Evolutionary conservation across 2,113 vertebrate genomes (phyloP).

Genomic region (Sander vitreus): DNA sequence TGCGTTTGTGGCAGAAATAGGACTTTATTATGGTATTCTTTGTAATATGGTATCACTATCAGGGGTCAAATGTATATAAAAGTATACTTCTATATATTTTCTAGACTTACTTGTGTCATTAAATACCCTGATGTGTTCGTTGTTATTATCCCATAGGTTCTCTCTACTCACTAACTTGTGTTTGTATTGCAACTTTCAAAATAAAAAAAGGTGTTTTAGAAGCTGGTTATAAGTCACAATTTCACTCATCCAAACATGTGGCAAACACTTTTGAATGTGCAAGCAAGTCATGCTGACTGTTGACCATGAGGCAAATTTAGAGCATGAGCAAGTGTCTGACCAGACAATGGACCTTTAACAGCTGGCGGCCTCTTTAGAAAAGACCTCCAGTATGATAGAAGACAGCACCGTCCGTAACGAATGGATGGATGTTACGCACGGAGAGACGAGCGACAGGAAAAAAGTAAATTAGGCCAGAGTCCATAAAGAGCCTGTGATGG

Average conservation of each 20-base stretch:
- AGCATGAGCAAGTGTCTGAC: slow-evolving; percentile 41
- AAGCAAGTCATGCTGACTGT: slow-evolving; percentile 18
- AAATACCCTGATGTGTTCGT: background rate
- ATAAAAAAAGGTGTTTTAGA: background rate
- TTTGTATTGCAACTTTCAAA: slow-evolving; percentile 4
- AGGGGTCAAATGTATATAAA: no score
- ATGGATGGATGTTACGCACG: slow-evolving; percentile 49
- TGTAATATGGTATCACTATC: background rate
- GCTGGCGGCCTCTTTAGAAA: slow-evolving; percentile 54
- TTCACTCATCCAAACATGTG: background rate
- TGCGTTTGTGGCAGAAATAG: background rate
- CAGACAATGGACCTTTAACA: slow-evolving; percentile 68
- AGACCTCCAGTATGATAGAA: background rate
- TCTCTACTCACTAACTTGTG: background rate
- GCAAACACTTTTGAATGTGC: background rate
- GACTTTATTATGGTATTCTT: background rate
- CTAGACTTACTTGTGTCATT: no score
- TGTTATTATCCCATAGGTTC: background rate
- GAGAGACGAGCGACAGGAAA: background rate
- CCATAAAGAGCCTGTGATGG: slow-evolving; percentile 33
- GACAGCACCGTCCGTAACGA: background rate
- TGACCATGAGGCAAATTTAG: slow-evolving; percentile 20
- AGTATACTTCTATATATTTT: no score
- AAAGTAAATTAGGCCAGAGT: slow-evolving; percentile 26
- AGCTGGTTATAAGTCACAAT: background rate